Evolutionary conservation across 2,888 invertebrate species (phyloP).

Genomic region (Athalia cordata): DNA sequence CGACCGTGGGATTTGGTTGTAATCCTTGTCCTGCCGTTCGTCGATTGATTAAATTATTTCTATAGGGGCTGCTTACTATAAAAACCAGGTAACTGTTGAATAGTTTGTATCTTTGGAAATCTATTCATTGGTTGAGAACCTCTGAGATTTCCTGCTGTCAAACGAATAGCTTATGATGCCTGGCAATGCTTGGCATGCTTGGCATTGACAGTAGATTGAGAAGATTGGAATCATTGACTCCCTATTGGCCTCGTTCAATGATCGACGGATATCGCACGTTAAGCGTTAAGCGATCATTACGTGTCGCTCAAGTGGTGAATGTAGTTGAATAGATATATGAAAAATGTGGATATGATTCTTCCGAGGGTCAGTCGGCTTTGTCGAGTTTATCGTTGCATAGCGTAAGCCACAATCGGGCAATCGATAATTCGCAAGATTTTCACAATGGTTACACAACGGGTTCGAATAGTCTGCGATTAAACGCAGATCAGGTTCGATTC

Average conservation of each 20-base stretch:
- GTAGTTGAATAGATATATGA: not conserved
- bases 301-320: slow-evolving; percentile 29
- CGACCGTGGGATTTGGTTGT: slow-evolving; percentile 8
- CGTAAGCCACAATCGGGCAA: slow-evolving; percentile 5
- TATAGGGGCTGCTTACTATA: not conserved
- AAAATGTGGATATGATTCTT: slow-evolving; percentile 1
- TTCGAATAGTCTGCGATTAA: not conserved
- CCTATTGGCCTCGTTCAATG: slow-evolving; percentile 55
- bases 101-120: not conserved
- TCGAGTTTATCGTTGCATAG: not conserved
- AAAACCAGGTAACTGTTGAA: not conserved
- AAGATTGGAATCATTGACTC: slow-evolving; percentile 57
- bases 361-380: not conserved
- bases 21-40: not conserved
- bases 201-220: slow-evolving; percentile 61
- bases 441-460: not conserved
- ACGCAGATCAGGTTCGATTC: not conserved
- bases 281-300: slow-evolving; percentile 52
- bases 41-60: slow-evolving; percentile 5
- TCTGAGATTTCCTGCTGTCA: slow-evolving; percentile 40
- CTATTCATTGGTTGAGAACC: slow-evolving; percentile 21
- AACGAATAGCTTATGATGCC: slow-evolving; percentile 56
- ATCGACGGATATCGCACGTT: slow-evolving; percentile 56
- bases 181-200: slow-evolving; percentile 52
- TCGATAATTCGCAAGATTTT: not conserved